These are phyloP conservation scores for Tichodroma muraria DNA, from an alignment of 2,113 vertebrate genomes.

Conservation along the genomic window DNA sequence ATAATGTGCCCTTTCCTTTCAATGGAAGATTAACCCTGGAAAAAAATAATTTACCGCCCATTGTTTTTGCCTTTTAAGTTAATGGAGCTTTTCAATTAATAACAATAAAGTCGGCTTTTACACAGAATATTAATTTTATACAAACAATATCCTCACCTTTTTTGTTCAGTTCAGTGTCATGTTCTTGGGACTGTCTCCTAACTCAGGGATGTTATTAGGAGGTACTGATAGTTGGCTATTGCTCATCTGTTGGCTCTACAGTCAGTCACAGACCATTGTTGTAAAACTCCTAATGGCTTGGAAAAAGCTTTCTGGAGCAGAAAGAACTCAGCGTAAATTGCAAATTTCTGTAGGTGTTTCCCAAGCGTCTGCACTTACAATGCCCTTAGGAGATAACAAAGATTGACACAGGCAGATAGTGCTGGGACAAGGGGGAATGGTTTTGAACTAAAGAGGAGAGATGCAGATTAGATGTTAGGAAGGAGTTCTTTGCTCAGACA, in stretches of 20 bases:
- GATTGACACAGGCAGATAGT: not conserved
- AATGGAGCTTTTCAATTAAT: conserved; percentile 5
- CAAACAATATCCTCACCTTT: not conserved
- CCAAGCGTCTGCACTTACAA: not conserved
- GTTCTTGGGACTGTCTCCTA: not conserved
- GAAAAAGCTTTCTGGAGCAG: not conserved
- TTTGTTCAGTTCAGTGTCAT: not conserved
- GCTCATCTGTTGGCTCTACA: not conserved
- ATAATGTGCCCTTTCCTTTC: not conserved
- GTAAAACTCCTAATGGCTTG: not conserved
- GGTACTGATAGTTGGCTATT: not conserved
- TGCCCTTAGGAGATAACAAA: not conserved
- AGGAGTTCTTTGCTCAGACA: not conserved
- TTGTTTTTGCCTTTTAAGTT: conserved; percentile 10
- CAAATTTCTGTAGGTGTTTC: not conserved
- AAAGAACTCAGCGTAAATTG: not conserved
- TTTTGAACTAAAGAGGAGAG: not conserved
- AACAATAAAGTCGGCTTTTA: not conserved
- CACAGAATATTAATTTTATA: conserved; percentile 17
- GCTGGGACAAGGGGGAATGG: not conserved
- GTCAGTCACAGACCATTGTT: not conserved
- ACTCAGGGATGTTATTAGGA: not conserved
- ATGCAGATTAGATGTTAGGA: not conserved
- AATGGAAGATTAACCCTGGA: not conserved
- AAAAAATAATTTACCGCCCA: not conserved